Evolutionary conservation across 2,888 invertebrate genomes (phyloP), one percentile per base, ranked within the genome.

Genomic region (Drosophila merina): DNA sequence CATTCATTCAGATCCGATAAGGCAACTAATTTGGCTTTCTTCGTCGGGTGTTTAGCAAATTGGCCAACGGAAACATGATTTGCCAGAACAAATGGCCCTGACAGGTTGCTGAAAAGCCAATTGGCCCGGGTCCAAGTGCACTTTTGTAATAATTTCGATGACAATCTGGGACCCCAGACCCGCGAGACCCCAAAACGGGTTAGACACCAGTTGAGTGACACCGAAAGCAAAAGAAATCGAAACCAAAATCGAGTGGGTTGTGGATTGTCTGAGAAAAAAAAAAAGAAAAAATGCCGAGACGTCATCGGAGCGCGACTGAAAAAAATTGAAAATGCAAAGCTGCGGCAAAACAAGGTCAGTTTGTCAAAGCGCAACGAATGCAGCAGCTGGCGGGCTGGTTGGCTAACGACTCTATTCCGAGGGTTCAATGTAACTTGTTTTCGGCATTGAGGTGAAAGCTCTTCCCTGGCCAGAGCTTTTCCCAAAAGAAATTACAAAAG

Each of bases 261-360:
- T 42, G 40, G 36, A 33, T 25, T 51, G 38, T 30, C 26, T 25
- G 48, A 9, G 20, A 14, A 52, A 10, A 52, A 14, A 52, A 10
- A 52, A 14, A 25, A 48, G 12, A 26, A 55, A 57, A 26, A 52
- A 57, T 73, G 49, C 50, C 58, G 45, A 49, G 68, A 66, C 63
- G 66, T 57, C 56, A 56, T 31, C 58, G 47, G 69, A 70, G 70
- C 70, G 66, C 63, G 52, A 78, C 67, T 20, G 44, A 44, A 44
- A 44, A 44, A 44, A 44, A 44, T 20, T 25, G 44, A 44, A 44
- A 44, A 44, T 54, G 56, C 48, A 54, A 25, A 44, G 62, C 50
- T 44, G 49, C 44, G 33, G 8, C 38, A 62, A 83, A 83, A 83
- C 84, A 83, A 86, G 83, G 83, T 86, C 86, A 86, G 55, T 62